Base-by-base conservation (phyloP, 2,113 vertebrate genomes). In the Aythya baeri region DNA sequence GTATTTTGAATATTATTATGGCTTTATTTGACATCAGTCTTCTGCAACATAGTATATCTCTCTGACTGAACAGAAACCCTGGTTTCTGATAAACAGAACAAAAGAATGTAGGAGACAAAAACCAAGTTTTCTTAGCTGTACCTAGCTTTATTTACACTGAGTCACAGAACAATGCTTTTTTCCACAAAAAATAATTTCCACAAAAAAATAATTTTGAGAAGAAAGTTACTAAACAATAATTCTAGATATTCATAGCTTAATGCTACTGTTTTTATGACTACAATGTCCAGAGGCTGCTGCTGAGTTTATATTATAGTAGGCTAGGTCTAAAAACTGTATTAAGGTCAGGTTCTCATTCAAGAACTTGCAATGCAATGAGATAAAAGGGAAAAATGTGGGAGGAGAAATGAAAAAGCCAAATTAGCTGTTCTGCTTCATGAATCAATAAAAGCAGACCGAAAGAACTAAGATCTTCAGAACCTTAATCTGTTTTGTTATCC, bases 1-100 rank as follows among this genome's bases (percentile, higher is more conserved):
- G 76, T 87, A 86, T 88, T 93, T 94, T 74, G 7, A 71, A 59
- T 96, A 88, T 93, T 85, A 36, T 83, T 91, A 57, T 91, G 46
- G 8, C 23, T 94, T 55, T 87, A 43, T 77, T 89, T 94, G 82
- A 49, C 65, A 83, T 74, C 46, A 83, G 25, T 85, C 9, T 66
- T 89, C 46, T 65, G 29, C 29, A 81, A 15, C 90, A 57, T 54
- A 80, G 16, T 41, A 4, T 80, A 89, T 63, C 18, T 71, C 6
- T 84, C 54, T 79, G 43, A 46, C 16, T 57, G 31, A 85, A 15
- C 26, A 96, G 63, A 70, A 90, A 71, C 17, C 17, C 84, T 84
- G 17, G 8, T 88, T 81, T 87, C 52, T 86, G 57, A 43, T 78
- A 71, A 93, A 88, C 10, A 12, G 49, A 77, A 17, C 20, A 80